These are phyloP conservation scores for Caradrina clavipalpis DNA, from an alignment of 2,888 invertebrate genomes.

Conservation along the genomic window DNA sequence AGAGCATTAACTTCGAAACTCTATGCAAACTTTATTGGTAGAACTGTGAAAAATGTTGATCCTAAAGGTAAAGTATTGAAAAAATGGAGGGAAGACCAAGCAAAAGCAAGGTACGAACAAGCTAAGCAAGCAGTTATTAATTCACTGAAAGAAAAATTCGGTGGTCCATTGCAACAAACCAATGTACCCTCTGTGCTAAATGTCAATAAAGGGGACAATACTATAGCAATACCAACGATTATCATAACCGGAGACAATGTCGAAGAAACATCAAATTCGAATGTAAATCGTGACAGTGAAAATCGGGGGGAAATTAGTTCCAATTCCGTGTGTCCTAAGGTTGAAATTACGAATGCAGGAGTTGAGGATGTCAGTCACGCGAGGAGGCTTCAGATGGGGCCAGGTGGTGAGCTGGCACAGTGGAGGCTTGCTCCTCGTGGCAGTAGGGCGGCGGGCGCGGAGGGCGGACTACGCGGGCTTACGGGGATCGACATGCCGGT, in stretches of 20 bases:
- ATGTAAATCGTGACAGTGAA: slow-evolving; percentile 76
- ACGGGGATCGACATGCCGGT: slow-evolving; percentile 85
- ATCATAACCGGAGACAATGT: slow-evolving; percentile 84
- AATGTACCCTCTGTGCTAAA: slow-evolving; percentile 70
- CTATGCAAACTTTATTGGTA: slow-evolving; percentile 63
- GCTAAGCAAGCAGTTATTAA: slow-evolving; percentile 84
- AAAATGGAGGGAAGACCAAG: slow-evolving; percentile 84
- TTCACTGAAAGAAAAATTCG: slow-evolving; percentile 86
- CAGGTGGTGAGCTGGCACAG: slow-evolving; percentile 88
- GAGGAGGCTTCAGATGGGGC: slow-evolving; percentile 85
- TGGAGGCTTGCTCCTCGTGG: slow-evolving; percentile 82
- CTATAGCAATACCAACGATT: slow-evolving; percentile 75
- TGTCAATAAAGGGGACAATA: slow-evolving; percentile 75
- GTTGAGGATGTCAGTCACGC: slow-evolving; percentile 85
- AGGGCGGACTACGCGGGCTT: slow-evolving; percentile 81
- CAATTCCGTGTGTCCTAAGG: slow-evolving; percentile 69
- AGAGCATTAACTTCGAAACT: slow-evolving; percentile 67
- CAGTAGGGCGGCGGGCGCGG: slow-evolving; percentile 86
- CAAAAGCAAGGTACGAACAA: slow-evolving; percentile 81
- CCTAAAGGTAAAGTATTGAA: slow-evolving; percentile 81
- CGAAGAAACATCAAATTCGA: slow-evolving; percentile 87
- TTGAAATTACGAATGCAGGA: slow-evolving; percentile 68
- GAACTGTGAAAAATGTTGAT: slow-evolving; percentile 63
- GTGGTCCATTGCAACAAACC: slow-evolving; percentile 62
- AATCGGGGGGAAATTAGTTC: slow-evolving; percentile 66